phyloP scores from a whole-genome alignment of 2,888 invertebrate genomes.

The Alsophila aescularia region DNA sequence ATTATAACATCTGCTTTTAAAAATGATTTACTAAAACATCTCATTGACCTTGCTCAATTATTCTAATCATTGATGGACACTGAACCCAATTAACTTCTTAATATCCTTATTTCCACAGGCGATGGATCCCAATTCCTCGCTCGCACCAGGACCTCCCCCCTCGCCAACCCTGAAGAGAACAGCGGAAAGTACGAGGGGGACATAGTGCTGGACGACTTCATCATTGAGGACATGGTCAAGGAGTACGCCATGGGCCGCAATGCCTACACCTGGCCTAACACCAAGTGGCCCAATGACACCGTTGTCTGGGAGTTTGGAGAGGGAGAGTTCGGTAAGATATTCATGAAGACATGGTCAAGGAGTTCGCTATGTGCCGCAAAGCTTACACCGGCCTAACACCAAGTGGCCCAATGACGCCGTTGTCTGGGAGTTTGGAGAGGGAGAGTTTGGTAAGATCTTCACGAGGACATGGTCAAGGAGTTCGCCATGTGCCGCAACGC shows the following conservation, averaged over 20 bases:
- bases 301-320: conserved; percentile 69
- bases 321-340: conserved; percentile 65
- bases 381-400: conserved; percentile 66
- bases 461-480: conserved; percentile 56
- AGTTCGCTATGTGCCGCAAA: conserved; percentile 65
- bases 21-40: too few relatives aligned
- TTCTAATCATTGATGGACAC: too few relatives aligned
- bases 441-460: conserved; percentile 63
- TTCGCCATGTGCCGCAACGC: conserved; percentile 68
- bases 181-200: conserved; percentile 75
- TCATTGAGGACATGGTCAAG: conserved; percentile 62
- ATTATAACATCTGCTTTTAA: too few relatives aligned
- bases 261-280: conserved; percentile 66
- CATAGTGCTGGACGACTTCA: conserved; percentile 69
- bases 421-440: conserved; percentile 65
- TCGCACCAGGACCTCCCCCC: conserved; percentile 42
- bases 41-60: too few relatives aligned
- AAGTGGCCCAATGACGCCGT: conserved; percentile 73
- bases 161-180: conserved; percentile 64
- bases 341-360: conserved; percentile 53
- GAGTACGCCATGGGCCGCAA: conserved; percentile 65
- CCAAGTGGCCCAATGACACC: conserved; percentile 70
- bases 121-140: conserved; percentile 50
- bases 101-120: conserved; percentile 33
- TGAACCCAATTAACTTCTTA: too few relatives aligned